Conservation (phyloP, 2,888 invertebrate genomes). For the Eupithecia inturbata region DNA sequence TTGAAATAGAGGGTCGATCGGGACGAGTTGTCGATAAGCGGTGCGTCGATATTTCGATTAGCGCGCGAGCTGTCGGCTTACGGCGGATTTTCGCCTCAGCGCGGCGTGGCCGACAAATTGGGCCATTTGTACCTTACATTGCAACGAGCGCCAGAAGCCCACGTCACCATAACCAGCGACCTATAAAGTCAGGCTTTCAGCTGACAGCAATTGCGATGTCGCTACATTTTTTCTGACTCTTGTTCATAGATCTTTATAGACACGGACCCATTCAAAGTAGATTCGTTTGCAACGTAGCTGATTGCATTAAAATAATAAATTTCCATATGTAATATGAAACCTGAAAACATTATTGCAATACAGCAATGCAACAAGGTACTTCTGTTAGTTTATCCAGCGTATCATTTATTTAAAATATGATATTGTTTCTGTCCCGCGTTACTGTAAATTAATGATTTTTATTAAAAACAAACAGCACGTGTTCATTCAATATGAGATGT, state of each 20-base stretch:
- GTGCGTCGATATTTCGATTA: constrained; percentile 81
- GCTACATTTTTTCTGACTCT: not conserved
- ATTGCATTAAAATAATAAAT: not conserved
- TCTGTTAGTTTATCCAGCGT: constrained; percentile 19
- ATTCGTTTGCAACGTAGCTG: not conserved
- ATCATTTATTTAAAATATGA: constrained; percentile 33
- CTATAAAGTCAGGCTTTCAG: constrained; percentile 8
- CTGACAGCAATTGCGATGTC: not conserved
- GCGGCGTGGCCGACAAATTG: constrained; percentile 72
- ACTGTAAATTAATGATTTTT: constrained; percentile 53
- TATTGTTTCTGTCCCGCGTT: constrained; percentile 41
- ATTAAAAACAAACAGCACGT: constrained; percentile 71
- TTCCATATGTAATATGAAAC: not conserved
- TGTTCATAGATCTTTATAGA: not conserved
- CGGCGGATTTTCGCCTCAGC: constrained; percentile 79
- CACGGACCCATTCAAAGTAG: not conserved
- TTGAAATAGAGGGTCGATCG: constrained; percentile 40
- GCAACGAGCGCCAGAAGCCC: constrained; percentile 38
- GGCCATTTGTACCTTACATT: constrained; percentile 71
- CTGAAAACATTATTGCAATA: constrained; percentile 2
- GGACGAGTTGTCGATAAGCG: constrained; percentile 66
- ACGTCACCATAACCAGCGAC: constrained; percentile 43
- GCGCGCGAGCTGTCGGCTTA: constrained; percentile 77
- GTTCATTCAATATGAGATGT: constrained; percentile 70
- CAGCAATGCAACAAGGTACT: constrained; percentile 1